Conservation (phyloP, 2,797 vertebrate genomes). For the Halcyon badia region DNA sequence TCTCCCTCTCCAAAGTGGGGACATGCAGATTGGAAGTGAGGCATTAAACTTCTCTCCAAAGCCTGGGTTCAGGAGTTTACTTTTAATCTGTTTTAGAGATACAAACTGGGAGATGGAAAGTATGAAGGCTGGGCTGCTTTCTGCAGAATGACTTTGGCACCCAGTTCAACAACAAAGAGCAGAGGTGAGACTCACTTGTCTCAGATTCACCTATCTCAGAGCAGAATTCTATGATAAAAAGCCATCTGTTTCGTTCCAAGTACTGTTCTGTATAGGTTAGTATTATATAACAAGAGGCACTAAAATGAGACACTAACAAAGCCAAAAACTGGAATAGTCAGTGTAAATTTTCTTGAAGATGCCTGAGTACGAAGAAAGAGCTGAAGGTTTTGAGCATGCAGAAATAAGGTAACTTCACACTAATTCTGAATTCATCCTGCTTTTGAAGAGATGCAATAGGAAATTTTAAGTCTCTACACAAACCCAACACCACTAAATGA, state of each 20-base stretch:
- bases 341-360: not conserved
- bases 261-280: not conserved
- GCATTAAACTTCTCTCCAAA: not conserved
- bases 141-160: not conserved
- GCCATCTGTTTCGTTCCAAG: not conserved
- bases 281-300: not conserved
- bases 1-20: not conserved
- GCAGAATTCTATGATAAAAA: not conserved
- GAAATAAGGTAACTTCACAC: not conserved
- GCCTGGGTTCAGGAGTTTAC: not conserved
- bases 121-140: not conserved
- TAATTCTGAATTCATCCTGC: not conserved
- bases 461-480: not conserved
- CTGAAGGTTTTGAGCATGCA: not conserved
- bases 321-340: not conserved
- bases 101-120: not conserved
- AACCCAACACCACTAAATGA: not conserved
- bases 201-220: not conserved
- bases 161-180: not conserved
- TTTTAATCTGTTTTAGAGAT: not conserved
- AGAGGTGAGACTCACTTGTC: not conserved
- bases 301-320: not conserved
- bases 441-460: not conserved
- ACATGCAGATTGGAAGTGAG: not conserved
- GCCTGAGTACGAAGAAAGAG: not conserved